Evolutionary conservation across 2,888 invertebrate species (phyloP).

Genomic region (Sarcophaga caerulescens): DNA sequence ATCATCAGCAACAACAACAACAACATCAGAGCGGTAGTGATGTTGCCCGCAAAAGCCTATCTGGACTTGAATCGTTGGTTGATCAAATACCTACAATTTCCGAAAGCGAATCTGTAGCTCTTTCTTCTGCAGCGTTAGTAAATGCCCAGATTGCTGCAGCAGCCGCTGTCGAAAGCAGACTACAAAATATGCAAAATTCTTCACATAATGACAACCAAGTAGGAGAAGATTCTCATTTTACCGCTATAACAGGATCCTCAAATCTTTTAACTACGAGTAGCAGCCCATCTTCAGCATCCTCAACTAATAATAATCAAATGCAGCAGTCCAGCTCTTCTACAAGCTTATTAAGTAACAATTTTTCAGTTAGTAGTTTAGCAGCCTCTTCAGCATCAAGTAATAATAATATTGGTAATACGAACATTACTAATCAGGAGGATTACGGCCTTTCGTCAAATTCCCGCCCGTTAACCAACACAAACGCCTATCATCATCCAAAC

Average conservation of each 20-base stretch:
- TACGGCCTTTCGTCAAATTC: slow-evolving; percentile 48
- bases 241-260: slow-evolving; percentile 29
- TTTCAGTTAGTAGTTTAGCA: slow-evolving; percentile 82
- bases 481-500: slow-evolving; percentile 79
- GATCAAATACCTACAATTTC: slow-evolving; percentile 95
- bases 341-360: slow-evolving; percentile 77
- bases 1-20: slow-evolving; percentile 42
- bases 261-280: slow-evolving; percentile 39
- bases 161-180: slow-evolving; percentile 72
- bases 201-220: slow-evolving; percentile 27
- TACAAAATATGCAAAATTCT: slow-evolving; percentile 71
- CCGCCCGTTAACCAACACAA: slow-evolving; percentile 62
- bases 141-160: slow-evolving; percentile 73
- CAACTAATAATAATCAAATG: slow-evolving; percentile 40
- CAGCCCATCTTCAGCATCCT: slow-evolving; percentile 36
- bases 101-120: slow-evolving; percentile 83
- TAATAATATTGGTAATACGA: slow-evolving; percentile 8
- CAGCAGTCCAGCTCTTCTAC: slow-evolving; percentile 55
- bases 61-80: slow-evolving; percentile 93
- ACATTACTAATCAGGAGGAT: slow-evolving; percentile 66
- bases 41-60: slow-evolving; percentile 92
- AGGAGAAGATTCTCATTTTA: slow-evolving; percentile 38
- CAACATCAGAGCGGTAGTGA: slow-evolving; percentile 80
- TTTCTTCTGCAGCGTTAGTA: slow-evolving; percentile 69
- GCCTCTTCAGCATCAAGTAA: slow-evolving; percentile 72